phyloP scores from a whole-genome alignment of 2,888 invertebrate species.

The Erannis defoliaria region DNA sequence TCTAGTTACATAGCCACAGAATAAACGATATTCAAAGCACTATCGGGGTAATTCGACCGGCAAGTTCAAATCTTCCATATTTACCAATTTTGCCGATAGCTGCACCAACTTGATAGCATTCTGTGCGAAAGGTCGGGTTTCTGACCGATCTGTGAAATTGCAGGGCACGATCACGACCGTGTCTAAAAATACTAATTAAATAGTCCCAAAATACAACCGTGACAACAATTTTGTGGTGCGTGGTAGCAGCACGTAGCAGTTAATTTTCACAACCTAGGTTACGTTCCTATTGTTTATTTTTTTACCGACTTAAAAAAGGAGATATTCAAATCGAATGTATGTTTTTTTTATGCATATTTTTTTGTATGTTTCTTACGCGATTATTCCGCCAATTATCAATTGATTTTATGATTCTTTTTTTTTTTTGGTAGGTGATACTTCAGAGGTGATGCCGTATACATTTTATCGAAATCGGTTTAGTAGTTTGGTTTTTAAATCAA shows the following conservation, averaged over 20 bases:
- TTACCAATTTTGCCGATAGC: constrained; percentile 18
- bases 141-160: constrained; percentile 55
- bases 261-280: no score
- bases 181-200: constrained; percentile 27
- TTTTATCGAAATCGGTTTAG: no score
- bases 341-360: no score
- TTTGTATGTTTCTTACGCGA: background rate
- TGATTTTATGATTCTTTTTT: no score
- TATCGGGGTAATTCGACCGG: constrained; percentile 39
- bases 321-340: no score
- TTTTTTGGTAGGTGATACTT: no score
- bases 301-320: no score
- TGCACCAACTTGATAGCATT: constrained; percentile 29
- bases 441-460: no score
- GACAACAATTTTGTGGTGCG: constrained; percentile 12
- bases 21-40: background rate
- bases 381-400: no score
- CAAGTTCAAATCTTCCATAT: constrained; percentile 41
- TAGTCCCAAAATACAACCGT: constrained; percentile 23
- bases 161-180: constrained; percentile 49
- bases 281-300: no score
- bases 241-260: background rate
- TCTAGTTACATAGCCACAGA: background rate
- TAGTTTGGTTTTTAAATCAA: no score
- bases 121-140: constrained; percentile 41